Evolutionary conservation across 2,113 vertebrate species (phyloP), one percentile per base, ranked within the genome.

Genomic region (Hippocampus guttulatus): DNA sequence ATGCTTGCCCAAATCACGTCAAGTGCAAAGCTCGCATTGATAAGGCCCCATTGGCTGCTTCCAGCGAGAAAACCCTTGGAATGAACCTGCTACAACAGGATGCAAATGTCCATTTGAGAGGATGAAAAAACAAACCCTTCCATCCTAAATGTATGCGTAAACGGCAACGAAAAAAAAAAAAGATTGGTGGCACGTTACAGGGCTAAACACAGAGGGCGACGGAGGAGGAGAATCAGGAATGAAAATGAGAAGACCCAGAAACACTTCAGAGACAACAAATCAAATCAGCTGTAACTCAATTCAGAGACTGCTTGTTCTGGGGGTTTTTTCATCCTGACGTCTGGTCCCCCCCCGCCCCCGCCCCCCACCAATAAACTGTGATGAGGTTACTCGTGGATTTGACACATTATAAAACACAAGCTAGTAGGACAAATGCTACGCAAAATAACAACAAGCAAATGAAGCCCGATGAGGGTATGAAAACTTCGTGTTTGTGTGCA

Each of bases 221-320:
- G 75, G 68, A 33, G 69, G 80, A 71, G 23, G 71, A 52, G 73
- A 84, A 80, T 76, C 68, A 86, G 81, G 80, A 84, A 81, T 84
- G 85, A 88, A 79, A 73, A 76, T 82, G 76, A 85, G 77, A 77
- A 82, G 77, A 81, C 72, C 27, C 79, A 76, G 81, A 88, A 88
- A 74, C 77, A 85, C 77, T 85, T 86, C 85, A 88, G 75, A 90
- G 85, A 89, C 71, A 74, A 88, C 88, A 90, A 90, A 91, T 91
- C 88, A 89, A 81, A 91, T 91, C 84, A 85, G 75, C 84, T 83
- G 83, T 89, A 92, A 92, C 90, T 91, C 88, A 89, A 91, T 91
- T 90, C 85, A 12, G 69, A 83, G 82, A 82, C 81, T 75, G 76
- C 80, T 69, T 75, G 51, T 70, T 68, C 21, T 81, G 77, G 47